Evolutionary conservation across 2,888 invertebrate genomes (phyloP), one percentile per base, ranked within the genome.

Genomic region (Mimas tiliae): DNA sequence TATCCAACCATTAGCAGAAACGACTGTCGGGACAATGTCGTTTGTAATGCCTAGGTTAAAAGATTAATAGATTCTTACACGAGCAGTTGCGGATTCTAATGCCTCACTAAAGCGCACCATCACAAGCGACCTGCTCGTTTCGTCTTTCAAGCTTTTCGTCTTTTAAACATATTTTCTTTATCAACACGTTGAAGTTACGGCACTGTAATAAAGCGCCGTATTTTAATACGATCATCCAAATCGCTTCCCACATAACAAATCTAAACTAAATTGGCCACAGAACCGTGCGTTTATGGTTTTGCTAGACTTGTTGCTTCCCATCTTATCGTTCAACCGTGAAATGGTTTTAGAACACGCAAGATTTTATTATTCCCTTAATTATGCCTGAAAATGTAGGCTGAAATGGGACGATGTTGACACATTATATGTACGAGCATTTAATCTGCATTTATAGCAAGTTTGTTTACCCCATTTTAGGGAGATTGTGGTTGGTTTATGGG

Each of bases 281-380:
- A 34, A 65, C 55, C 63, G 63, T 70, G 66, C 71, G 68, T 38
- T 52, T 47, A 64, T 45, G 66, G 53, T 48, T 67, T 50, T 38
- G 62, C 47, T 42, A 48, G 69, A 81, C 85, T 84, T 84, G 86
- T 85, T 86, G 85, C 82, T 81, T 69, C 42, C 70, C 72, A 76
- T 83, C 81, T 81, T 75, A 76, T 76, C 76, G 74, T 72, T 69
- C 77, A 77, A 72, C 79, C 82, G 79, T 84, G 84, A 79, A 89
- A 88, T 82, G 78, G 79, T 77, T 75, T 76, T 79, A 75, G 70
- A 76, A 71, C 89, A 89, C 85, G 89, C 89, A 80, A 89, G 81
- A 83, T 86, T 86, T 86, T 83, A 85, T 83, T 81, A 76, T 82
- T 81, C 77, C 82, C 80, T 84, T 87, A 87, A 88, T 87, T 86